Evolutionary conservation across 2,888 invertebrate species (phyloP).

Genomic region (Apodemia mormo): DNA sequence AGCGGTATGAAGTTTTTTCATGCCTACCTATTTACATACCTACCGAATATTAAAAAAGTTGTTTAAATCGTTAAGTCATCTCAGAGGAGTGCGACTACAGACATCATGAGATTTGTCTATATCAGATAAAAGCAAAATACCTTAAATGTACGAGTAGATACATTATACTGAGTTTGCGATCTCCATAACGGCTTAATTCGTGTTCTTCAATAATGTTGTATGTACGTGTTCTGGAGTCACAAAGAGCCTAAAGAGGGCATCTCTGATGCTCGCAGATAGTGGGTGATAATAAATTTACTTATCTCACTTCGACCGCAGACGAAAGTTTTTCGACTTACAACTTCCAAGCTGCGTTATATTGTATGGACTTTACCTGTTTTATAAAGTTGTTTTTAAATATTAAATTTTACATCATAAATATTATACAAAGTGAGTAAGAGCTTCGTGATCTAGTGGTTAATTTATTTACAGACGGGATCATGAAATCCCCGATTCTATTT

Average conservation of each 20-base stretch:
- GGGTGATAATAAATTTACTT: slow-evolving; percentile 62
- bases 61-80: too few relatives aligned
- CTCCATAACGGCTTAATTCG: slow-evolving; percentile 9
- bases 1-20: too few relatives aligned
- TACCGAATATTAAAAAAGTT: too few relatives aligned
- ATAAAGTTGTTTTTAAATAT: too few relatives aligned
- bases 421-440: too few relatives aligned
- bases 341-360: neutral
- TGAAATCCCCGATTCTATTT: too few relatives aligned
- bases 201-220: slow-evolving; percentile 1
- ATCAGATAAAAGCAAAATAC: neutral
- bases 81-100: too few relatives aligned
- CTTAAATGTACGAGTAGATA: neutral
- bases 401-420: too few relatives aligned
- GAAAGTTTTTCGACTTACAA: slow-evolving; percentile 65
- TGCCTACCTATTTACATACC: too few relatives aligned
- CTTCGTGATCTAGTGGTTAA: too few relatives aligned
- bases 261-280: slow-evolving; percentile 44
- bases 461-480: too few relatives aligned
- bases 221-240: slow-evolving; percentile 11
- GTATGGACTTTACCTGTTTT: neutral
- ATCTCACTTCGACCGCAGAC: slow-evolving; percentile 44
- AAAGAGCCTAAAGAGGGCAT: slow-evolving; percentile 28
- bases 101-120: too few relatives aligned
- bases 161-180: slow-evolving; percentile 5